Conservation (phyloP, 2,888 invertebrate species). For the Chironomus riparius region DNA sequence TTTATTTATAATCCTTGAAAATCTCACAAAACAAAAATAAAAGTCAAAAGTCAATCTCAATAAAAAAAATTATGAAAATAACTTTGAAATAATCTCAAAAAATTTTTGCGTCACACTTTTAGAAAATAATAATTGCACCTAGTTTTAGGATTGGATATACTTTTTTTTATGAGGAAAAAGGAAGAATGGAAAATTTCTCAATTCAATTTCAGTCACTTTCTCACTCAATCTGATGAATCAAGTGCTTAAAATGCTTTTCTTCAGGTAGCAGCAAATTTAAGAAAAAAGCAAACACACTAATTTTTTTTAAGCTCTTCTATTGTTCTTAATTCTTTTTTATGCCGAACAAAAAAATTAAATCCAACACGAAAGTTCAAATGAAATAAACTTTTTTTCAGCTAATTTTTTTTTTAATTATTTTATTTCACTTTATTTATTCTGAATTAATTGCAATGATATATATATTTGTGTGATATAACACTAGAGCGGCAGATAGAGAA, state of each 20-base stretch:
- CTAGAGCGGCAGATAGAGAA: slow-evolving; percentile 27
- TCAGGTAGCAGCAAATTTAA: too few relatives aligned
- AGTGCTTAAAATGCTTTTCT: too few relatives aligned
- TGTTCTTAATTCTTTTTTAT: not conserved
- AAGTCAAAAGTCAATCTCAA: not conserved
- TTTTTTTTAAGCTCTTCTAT: too few relatives aligned
- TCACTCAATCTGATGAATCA: too few relatives aligned
- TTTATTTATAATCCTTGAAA: not conserved
- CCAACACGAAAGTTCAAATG: not conserved
- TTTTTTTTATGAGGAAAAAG: not conserved
- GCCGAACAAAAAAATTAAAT: not conserved
- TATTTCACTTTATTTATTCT: not conserved
- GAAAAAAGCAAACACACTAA: too few relatives aligned
- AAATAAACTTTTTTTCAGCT: not conserved
- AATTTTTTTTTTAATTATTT: too few relatives aligned
- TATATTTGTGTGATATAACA: slow-evolving; percentile 19
- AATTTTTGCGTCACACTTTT: too few relatives aligned
- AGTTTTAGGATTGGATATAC: not conserved
- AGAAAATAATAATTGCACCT: too few relatives aligned
- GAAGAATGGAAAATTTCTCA: not conserved
- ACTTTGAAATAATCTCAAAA: too few relatives aligned
- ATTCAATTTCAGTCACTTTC: too few relatives aligned
- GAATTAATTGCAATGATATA: not conserved
- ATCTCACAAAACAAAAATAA: not conserved
- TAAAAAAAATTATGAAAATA: not conserved